phyloP scores from a whole-genome alignment of 64 coral and sea anemone genomes.

The Dendronephthya gigantea region DNA sequence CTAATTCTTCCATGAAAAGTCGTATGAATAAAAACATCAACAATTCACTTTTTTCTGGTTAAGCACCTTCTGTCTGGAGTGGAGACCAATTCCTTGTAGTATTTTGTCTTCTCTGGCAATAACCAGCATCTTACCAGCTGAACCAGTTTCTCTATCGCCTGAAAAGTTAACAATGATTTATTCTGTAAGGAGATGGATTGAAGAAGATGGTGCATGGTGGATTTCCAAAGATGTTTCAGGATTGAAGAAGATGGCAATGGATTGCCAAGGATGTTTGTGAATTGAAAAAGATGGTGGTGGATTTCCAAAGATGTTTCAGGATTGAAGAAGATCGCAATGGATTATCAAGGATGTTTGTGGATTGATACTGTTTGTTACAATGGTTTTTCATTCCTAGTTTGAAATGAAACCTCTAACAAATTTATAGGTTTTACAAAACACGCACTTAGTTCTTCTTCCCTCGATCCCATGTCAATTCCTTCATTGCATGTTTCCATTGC shows the following conservation, averaged over 20 bases:
- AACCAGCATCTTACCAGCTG: conserved; percentile 56
- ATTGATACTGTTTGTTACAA: no score
- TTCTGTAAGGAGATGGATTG: not conserved
- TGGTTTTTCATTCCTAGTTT: no score
- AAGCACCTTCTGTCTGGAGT: conserved; percentile 45
- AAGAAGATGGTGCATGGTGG: not conserved
- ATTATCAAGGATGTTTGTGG: not conserved
- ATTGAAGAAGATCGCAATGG: not conserved
- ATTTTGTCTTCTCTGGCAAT: conserved; percentile 67
- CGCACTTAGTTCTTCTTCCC: conserved; percentile 22
- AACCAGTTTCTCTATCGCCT: conserved; percentile 75
- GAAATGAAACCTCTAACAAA: no score
- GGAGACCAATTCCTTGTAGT: conserved; percentile 60
- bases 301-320: not conserved
- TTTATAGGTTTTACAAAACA: not conserved
- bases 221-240: not conserved
- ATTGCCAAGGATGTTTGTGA: not conserved
- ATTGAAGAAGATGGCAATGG: not conserved
- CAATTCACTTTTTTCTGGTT: not conserved
- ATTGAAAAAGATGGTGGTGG: not conserved
- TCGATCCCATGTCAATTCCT: not conserved
- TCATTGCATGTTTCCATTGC: conserved; percentile 2
- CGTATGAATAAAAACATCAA: no score
- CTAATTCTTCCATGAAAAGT: no score
- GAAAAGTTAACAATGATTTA: not conserved